Percentiles rank a stretch among this genome's conserved stretches.
Conservation (phyloP, 2,888 invertebrate genomes). For the Crematogaster levior region DNA sequence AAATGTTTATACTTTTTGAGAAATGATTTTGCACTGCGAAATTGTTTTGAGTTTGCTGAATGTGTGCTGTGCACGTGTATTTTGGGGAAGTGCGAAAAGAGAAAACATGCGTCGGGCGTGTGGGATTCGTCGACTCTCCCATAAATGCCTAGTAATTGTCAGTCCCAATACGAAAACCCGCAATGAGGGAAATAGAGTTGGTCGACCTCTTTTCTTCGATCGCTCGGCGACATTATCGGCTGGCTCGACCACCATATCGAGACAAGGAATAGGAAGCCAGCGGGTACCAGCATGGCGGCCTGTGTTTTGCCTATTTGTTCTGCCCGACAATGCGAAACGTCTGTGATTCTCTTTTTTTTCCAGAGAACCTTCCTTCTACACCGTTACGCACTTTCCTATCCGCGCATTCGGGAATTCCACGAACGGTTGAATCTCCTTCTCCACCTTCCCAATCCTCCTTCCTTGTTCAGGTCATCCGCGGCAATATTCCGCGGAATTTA, state of each 20-base stretch:
- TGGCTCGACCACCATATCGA: constrained; percentile 60
- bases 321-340: constrained; percentile 49
- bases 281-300: constrained; percentile 73
- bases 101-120: background rate
- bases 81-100: constrained; percentile 8
- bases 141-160: background rate
- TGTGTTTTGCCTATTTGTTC: constrained; percentile 59
- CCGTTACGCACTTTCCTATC: constrained; percentile 43
- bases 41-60: background rate
- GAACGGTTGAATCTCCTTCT: constrained; percentile 34
- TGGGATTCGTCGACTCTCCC: background rate
- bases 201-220: constrained; percentile 62
- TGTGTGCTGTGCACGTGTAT: background rate
- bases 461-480: constrained; percentile 19
- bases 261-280: constrained; percentile 57
- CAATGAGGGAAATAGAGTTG: constrained; percentile 43
- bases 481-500: constrained; percentile 56
- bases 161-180: constrained; percentile 8
- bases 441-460: background rate
- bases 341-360: constrained; percentile 30
- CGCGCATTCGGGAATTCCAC: constrained; percentile 25
- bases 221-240: constrained; percentile 62
- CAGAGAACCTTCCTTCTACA: constrained; percentile 10
- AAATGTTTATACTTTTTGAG: background rate
- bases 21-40: background rate